These are phyloP conservation scores for Olivierus martensii DNA, from an alignment of 1,140 invertebrate genomes.

Conservation along the genomic window DNA sequence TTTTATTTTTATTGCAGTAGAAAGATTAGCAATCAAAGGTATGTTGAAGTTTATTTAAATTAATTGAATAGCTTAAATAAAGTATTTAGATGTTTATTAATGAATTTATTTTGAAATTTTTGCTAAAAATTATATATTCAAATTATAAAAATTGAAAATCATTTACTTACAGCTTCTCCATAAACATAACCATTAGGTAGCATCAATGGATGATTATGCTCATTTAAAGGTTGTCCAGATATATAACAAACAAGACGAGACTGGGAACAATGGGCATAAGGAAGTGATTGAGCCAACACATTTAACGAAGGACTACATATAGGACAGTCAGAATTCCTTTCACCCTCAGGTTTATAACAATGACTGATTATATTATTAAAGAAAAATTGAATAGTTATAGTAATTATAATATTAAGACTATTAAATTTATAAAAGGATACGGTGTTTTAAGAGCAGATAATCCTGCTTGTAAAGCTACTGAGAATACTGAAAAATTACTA, in stretches of 20 bases:
- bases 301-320: conserved; percentile 83
- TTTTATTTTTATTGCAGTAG: no score
- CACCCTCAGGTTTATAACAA: conserved; percentile 32
- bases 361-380: conserved; percentile 22
- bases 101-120: conserved; percentile 2
- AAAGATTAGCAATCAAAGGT: no score
- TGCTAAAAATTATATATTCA: conserved; percentile 4
- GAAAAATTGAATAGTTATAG: neutral
- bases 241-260: conserved; percentile 84
- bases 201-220: conserved; percentile 96
- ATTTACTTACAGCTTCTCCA: conserved; percentile 64
- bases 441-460: conserved; percentile 90
- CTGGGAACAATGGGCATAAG: conserved; percentile 92
- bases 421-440: conserved; percentile 3
- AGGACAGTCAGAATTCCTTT: conserved; percentile 72
- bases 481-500: conserved; percentile 77
- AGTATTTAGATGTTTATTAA: neutral
- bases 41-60: no score
- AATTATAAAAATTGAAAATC: conserved; percentile 4
- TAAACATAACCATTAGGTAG: conserved; percentile 96
- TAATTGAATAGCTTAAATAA: conserved; percentile 18
- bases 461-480: conserved; percentile 78
- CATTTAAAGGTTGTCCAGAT: conserved; percentile 83
- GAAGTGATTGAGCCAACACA: conserved; percentile 65
- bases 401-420: neutral